Percentiles rank a stretch among this genome's conserved stretches.
Evolutionary conservation across 2,888 invertebrate species (phyloP).

Genomic region (Micoletzkya japonica): DNA sequence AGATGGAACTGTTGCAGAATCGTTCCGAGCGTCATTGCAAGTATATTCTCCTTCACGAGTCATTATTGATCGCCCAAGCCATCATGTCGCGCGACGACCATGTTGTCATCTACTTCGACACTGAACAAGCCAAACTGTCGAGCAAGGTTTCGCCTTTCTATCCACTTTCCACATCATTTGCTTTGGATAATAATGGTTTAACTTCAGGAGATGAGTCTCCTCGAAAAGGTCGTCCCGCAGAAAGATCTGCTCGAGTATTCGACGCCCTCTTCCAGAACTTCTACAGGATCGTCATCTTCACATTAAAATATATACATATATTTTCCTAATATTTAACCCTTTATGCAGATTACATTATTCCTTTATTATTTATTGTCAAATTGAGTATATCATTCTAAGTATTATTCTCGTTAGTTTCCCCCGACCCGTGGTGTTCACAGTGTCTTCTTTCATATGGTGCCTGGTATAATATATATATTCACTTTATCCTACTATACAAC

Average conservation of each 20-base stretch:
- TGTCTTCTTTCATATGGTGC: too few species aligned
- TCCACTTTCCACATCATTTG: neutral
- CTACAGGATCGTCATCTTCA: conserved; percentile 20
- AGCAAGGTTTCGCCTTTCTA: neutral
- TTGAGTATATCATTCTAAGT: too few species aligned
- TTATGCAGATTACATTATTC: too few species aligned
- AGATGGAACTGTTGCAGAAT: conserved; percentile 18
- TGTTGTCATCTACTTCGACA: conserved; percentile 27
- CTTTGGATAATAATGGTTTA: neutral
- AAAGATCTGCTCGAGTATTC: neutral
- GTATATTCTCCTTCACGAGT: conserved; percentile 19
- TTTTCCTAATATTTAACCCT: too few species aligned
- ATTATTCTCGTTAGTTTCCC: too few species aligned
- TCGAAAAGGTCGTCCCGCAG: conserved; percentile 22
- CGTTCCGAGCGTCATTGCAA: conserved; percentile 20
- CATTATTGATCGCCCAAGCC: conserved; percentile 8
- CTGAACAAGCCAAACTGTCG: neutral
- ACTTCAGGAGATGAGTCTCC: conserved; percentile 19
- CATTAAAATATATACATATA: neutral
- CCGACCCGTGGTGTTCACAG: too few species aligned
- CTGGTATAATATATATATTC: too few species aligned
- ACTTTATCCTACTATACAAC: too few species aligned
- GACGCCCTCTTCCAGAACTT: neutral
- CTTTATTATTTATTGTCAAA: too few species aligned
- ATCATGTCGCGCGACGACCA: conserved; percentile 21